Conservation (phyloP, 2,113 vertebrate genomes). For the Conger conger region DNA sequence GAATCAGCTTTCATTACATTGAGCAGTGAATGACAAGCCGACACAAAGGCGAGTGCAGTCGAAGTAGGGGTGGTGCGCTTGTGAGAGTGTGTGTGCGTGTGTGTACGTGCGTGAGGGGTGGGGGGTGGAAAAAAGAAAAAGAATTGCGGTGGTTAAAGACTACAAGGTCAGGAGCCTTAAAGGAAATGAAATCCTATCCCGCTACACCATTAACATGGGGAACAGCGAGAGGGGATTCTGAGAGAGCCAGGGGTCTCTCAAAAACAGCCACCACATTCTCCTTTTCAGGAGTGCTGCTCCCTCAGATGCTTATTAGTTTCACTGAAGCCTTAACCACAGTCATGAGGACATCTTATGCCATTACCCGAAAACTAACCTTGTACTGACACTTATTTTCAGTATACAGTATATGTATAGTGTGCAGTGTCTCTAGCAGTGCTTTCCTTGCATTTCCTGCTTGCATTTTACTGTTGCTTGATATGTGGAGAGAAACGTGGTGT, state of each 20-base stretch:
- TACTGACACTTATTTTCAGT: background rate
- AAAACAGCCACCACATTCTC: background rate
- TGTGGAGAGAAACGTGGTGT: background rate
- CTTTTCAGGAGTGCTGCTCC: background rate
- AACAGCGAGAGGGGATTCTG: constrained; percentile 36
- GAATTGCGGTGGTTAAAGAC: constrained; percentile 54
- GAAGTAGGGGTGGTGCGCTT: constrained; percentile 43
- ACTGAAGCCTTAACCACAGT: background rate
- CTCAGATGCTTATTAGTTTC: background rate
- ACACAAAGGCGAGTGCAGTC: constrained; percentile 78
- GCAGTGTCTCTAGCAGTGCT: background rate
- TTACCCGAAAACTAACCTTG: background rate
- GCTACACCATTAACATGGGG: constrained; percentile 58
- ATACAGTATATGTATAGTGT: background rate
- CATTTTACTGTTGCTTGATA: background rate
- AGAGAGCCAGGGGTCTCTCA: background rate
- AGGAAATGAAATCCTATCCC: constrained; percentile 63
- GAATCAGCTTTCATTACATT: constrained; percentile 69
- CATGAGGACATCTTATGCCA: background rate
- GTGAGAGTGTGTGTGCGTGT: background rate
- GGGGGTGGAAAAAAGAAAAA: constrained; percentile 37
- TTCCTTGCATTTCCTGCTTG: background rate
- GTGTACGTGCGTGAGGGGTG: constrained; percentile 22
- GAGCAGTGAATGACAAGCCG: constrained; percentile 76
- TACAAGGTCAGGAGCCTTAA: constrained; percentile 65